phyloP scores from a whole-genome alignment of 2,888 invertebrate species.

The Morinoia aosen region DNA sequence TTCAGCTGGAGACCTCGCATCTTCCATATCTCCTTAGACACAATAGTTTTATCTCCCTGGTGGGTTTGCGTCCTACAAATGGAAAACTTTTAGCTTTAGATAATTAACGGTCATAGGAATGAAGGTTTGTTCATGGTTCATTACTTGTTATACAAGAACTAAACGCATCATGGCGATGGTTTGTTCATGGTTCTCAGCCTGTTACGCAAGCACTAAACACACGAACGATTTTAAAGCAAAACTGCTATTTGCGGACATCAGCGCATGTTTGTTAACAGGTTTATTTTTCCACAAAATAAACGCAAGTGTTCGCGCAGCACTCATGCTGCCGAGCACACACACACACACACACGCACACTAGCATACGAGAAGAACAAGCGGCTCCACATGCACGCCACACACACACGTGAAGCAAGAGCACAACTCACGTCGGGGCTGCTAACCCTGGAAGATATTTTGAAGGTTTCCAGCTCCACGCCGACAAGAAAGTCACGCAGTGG shows the following conservation, averaged over 20 bases:
- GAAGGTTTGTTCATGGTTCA: too few species aligned
- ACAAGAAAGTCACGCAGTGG: neutral
- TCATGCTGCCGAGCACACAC: neutral
- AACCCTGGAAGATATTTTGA: constrained; percentile 42
- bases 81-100: too few species aligned
- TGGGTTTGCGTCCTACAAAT: too few species aligned
- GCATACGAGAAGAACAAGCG: neutral
- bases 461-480: constrained; percentile 37
- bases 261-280: neutral
- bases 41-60: too few species aligned
- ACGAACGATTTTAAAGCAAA: neutral
- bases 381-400: neutral
- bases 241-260: neutral
- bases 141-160: too few species aligned
- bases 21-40: too few species aligned
- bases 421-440: constrained; percentile 39
- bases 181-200: too few species aligned
- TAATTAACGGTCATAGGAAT: too few species aligned
- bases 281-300: neutral
- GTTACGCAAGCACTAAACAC: too few species aligned
- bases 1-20: too few species aligned
- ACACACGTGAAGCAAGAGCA: neutral
- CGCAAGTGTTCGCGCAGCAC: neutral
- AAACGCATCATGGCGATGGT: too few species aligned
- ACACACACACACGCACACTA: neutral